Conservation (phyloP, 2,797 vertebrate genomes). For the Protosalanx chinensis region DNA sequence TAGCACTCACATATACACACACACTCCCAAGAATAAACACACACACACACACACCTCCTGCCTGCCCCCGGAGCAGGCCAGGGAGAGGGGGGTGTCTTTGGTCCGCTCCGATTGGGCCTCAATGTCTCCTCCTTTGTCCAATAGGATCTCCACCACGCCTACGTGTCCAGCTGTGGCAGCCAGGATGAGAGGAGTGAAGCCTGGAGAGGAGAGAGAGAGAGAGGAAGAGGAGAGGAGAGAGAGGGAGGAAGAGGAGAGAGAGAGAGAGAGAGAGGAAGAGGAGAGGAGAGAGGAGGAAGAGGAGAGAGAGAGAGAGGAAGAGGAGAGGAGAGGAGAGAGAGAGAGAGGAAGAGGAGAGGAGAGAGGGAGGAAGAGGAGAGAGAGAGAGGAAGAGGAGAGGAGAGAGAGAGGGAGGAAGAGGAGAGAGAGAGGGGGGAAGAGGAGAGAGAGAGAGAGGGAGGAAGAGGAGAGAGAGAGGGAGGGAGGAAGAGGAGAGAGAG, state of each 20-base stretch:
- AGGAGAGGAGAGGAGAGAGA: no score
- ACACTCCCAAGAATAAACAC: no score
- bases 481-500: no score
- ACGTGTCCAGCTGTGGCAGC: conserved; percentile 87
- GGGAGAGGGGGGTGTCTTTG: conserved; percentile 85
- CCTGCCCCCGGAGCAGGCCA: conserved; percentile 85
- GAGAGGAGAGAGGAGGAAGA: not conserved
- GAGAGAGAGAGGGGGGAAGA: no score
- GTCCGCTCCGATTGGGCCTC: conserved; percentile 88
- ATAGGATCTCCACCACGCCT: conserved; percentile 84
- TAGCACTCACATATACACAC: no score
- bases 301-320: no score
- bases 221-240: not conserved
- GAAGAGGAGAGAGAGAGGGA: no score
- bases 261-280: not conserved
- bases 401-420: no score
- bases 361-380: no score
- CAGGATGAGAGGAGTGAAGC: conserved; percentile 85
- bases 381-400: no score
- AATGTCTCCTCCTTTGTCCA: conserved; percentile 87
- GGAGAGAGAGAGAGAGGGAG: no score
- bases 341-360: no score
- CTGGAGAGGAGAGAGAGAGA: conserved; percentile 49
- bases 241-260: not conserved
- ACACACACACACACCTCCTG: conserved; percentile 73